Base-by-base conservation (phyloP, 2,888 invertebrate species). In the Cantharis flavilabris region DNA sequence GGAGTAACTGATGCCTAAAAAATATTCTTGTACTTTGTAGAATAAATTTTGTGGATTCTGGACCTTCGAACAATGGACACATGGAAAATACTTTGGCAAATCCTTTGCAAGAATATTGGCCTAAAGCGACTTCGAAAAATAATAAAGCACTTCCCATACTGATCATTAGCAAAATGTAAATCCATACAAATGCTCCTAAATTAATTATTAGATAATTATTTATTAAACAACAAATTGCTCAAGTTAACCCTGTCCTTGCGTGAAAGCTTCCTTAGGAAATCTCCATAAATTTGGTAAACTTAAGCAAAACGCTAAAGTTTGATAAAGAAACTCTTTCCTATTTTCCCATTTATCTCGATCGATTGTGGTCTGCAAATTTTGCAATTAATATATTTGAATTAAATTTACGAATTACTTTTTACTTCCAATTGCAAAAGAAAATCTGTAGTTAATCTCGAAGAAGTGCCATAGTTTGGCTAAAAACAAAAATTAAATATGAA, bases 81-180 rank as follows among this genome's bases (percentile, higher is more conserved):
- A 82, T 75, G 2, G 80, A 62, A 70, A 82, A 82, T 11, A 81
- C 80, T 65, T 77, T 80, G 16, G 78, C 67, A 69, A 81, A 77
- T 33, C 83, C 83, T 71, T 76, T 79, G 16, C 71, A 71, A 5
- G 81, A 79, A 70, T 82, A 82, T 72, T 83, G 83, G 9, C 83
- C 82, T 18, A 83, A 71, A 64, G 80, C 79, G 28, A 82, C 62
- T 77, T 83, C 83, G 67, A 83, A 82, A 76, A 82, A 81, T 65
- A 82, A 26, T 9, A 83, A 65, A 23, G 79, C 70, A 13, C 75
- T 79, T 26, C 82, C 81, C 20, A 82, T 73, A 2, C 76, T 18
- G 11, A 80, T 11, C 67, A 73, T 81, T 69, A 80, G 79, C 1
- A 77, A 11, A 18, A 82, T 76, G 62, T 83, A 83, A 62, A 64